Percentiles rank a stretch among this genome's conserved stretches.
Evolutionary conservation across 2,888 invertebrate genomes (phyloP).

Genomic region (Salticus scenicus): DNA sequence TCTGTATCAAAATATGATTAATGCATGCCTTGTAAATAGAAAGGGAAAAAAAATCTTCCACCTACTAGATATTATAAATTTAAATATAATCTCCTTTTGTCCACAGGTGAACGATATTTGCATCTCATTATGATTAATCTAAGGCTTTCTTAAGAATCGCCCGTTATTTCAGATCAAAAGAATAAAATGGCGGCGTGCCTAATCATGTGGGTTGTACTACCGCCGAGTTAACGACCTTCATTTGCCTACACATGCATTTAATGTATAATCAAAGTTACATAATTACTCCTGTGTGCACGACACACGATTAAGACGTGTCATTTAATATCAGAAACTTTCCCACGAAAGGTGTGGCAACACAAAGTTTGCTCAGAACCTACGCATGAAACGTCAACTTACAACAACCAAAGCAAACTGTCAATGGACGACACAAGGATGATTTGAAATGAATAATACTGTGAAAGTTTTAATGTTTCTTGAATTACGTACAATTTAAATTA

Average conservation of each 20-base stretch:
- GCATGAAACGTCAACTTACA: not conserved
- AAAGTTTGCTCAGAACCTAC: not conserved
- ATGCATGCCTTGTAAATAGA: too few species aligned
- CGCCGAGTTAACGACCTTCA: slow-evolving; percentile 7
- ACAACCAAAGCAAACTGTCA: not conserved
- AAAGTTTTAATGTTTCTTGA: too few species aligned
- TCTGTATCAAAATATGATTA: too few species aligned
- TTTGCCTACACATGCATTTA: not conserved
- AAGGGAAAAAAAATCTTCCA: too few species aligned
- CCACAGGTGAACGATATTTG: not conserved
- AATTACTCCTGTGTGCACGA: not conserved
- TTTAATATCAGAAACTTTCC: not conserved
- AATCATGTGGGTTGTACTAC: not conserved
- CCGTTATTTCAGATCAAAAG: not conserved
- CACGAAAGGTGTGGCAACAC: not conserved
- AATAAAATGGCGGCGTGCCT: not conserved
- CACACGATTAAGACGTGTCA: slow-evolving; percentile 7
- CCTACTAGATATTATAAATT: too few species aligned
- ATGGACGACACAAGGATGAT: not conserved
- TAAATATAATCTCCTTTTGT: too few species aligned
- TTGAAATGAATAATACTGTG: too few species aligned
- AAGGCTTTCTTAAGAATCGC: not conserved
- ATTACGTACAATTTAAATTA: too few species aligned
- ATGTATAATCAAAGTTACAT: not conserved
- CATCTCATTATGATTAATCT: not conserved